These are phyloP conservation scores for Papilio gigon DNA, from an alignment of 2,888 invertebrate genomes.

Conservation along the genomic window DNA sequence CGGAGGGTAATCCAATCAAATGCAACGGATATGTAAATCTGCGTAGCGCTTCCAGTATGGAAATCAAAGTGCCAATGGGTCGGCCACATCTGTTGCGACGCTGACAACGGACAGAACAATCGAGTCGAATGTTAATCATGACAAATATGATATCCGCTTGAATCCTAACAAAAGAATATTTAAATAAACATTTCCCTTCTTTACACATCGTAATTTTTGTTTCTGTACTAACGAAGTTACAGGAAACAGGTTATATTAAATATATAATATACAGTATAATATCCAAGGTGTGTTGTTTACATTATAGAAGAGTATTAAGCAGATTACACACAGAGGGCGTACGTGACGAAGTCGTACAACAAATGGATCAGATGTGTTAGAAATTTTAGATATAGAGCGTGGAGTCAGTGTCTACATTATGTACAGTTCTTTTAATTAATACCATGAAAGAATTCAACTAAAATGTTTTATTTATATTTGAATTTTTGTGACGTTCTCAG, in stretches of 20 bases:
- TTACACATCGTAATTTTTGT: too few species aligned
- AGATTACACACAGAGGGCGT: slow-evolving; percentile 1
- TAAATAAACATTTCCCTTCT: too few species aligned
- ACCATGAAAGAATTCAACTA: background rate
- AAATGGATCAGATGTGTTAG: slow-evolving; percentile 5
- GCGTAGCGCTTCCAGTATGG: slow-evolving; percentile 23
- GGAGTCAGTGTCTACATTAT: background rate
- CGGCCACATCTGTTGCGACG: slow-evolving; percentile 29
- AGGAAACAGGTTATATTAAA: too few species aligned
- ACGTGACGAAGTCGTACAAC: slow-evolving; percentile 4
- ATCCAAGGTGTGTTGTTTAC: background rate
- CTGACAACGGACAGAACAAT: slow-evolving; percentile 21
- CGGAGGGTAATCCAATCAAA: slow-evolving; percentile 23
- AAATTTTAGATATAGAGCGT: background rate
- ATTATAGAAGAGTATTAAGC: background rate
- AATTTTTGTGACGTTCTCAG: too few species aligned
- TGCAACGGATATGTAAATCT: slow-evolving; percentile 34
- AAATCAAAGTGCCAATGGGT: slow-evolving; percentile 25
- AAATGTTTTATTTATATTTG: too few species aligned
- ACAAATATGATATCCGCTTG: too few species aligned
- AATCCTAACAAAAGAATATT: too few species aligned
- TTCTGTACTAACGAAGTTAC: too few species aligned
- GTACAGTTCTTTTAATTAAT: slow-evolving; percentile 5
- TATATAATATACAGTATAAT: background rate
- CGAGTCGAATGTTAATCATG: slow-evolving; percentile 9